Base-by-base conservation (phyloP, 2,113 vertebrate genomes). In the Columba janthina region DNA sequence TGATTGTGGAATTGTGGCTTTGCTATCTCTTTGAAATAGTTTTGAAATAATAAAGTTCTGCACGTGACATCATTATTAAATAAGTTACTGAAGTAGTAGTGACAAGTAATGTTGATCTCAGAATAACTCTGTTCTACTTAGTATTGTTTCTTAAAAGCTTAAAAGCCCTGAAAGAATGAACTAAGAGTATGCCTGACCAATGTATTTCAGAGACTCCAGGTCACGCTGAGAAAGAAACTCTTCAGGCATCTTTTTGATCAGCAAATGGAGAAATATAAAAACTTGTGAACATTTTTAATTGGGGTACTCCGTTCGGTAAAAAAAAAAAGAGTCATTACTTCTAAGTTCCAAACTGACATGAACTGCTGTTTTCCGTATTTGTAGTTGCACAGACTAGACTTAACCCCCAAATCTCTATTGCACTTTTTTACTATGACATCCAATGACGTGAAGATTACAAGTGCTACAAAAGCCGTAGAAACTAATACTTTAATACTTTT, bases 31-130 rank as follows among this genome's bases (percentile, higher is more conserved):
- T 96, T 73, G 65, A 86, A 95, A 89, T 65, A 51, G 15, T 77
- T 91, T 90, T 74, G 51, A 90, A 97, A 88, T 83, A 94, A 82
- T 56, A n/a, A 89, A 88, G 34, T 86, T 95, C 46, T 86, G 32
- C 21, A 70, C 34, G 50, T 61, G 85, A 88, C 56, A 92, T 65
- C 24, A 62, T 56, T 88, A 71, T 87, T 85, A 90, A 90, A 62
- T 40, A 88, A 58, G 24, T 74, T 71, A 71, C 29, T 58, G 51
- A 88, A 95, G 56, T 18, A 62, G 11, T 19, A 72, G 34, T 44
- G 69, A 42, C 32, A 24, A 66, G 31, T 44, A 60, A 84, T 83
- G 56, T 26, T 67, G 28, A 80, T 36, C 25, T 77, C 25, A 74
- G 34, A 79, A 75, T 61, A 89, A 78, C 11, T 86, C 65, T 58